Base-by-base conservation (phyloP, 2,113 vertebrate species). In the Typhlomys cinereus region DNA sequence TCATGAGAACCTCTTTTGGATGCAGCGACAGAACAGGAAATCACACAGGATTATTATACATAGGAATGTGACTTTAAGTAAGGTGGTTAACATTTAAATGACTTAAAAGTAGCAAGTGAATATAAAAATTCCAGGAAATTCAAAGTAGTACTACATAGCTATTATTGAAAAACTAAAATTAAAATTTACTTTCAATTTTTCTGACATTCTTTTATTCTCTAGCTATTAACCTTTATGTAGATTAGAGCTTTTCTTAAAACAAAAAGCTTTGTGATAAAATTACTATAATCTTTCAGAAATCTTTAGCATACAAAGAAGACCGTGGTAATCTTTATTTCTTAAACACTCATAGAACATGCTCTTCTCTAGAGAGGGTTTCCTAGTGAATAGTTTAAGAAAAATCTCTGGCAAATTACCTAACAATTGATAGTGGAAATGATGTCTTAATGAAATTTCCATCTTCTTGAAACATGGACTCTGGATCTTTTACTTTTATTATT, bases 381-480 rank as follows among this genome's bases (percentile, higher is more conserved):
- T 96, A 91, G 91, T 97, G 91, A 83, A 92, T 94, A 97, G 92
- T 66, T 91, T 87, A 90, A 97, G 90, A 96, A 96, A 97, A 95
- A 62, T 96, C 96, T 98, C 88, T 94, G 95, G 96, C 98, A 97
- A 97, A 98, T 97, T 97, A 98, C 98, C 99, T 98, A 99, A 99
- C 99, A 98, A 99, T 99, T 99, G 89, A 99, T 99, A 98, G 95
- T 98, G 98, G 98, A 99, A 99, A 99, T 98, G 97, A 96, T 98
- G 97, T 98, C 98, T 89, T 98, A 99, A 99, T 99, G 98, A 99
- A 98, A 98, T 99, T 99, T 99, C 98, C 98, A 98, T 98, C 96
- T 97, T 98, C 97, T 98, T 98, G 98, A 98, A 98, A 98, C 97
- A 97, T 97, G 96, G 98, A 98, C 97, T 97, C 93, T 96, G 95